Percentiles rank a stretch among this genome's conserved stretches.
phyloP scores from a whole-genome alignment of 2,888 invertebrate genomes.

The Drosophila fungiperda region DNA sequence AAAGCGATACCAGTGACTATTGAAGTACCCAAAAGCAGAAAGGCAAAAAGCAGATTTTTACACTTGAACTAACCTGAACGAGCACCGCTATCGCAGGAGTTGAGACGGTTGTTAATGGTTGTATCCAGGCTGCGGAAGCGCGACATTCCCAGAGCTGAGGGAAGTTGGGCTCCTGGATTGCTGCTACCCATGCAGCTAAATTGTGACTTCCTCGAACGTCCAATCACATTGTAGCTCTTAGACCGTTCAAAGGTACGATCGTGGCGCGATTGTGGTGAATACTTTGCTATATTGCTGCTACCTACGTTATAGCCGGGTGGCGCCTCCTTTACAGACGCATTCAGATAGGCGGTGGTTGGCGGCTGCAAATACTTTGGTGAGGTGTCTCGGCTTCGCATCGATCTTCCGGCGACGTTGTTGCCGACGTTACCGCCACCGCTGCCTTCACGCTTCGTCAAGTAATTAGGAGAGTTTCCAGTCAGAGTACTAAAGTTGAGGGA shows the following conservation, averaged over 20 bases:
- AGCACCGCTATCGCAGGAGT: conserved; percentile 86
- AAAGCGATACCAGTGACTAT: neutral
- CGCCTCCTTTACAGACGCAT: conserved; percentile 83
- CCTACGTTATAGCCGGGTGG: conserved; percentile 79
- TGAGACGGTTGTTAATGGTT: conserved; percentile 84
- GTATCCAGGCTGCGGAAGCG: conserved; percentile 89
- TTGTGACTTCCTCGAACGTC: conserved; percentile 86
- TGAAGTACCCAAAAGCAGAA: neutral
- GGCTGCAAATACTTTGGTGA: conserved; percentile 84
- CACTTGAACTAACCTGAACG: conserved; percentile 82
- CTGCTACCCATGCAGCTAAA: conserved; percentile 84
- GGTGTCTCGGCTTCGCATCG: conserved; percentile 82
- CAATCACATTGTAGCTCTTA: conserved; percentile 77
- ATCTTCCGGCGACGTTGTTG: conserved; percentile 63
- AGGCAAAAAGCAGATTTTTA: neutral
- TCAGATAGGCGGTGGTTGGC: conserved; percentile 82
- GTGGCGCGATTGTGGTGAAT: conserved; percentile 74
- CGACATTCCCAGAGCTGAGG: conserved; percentile 85
- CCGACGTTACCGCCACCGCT: conserved; percentile 33
- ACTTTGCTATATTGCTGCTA: conserved; percentile 47
- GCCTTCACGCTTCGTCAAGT: conserved; percentile 83
- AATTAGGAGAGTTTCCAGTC: conserved; percentile 85
- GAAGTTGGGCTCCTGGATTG: conserved; percentile 37
- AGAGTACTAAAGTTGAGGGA: conserved; percentile 84
- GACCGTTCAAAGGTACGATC: conserved; percentile 82